Evolutionary conservation across 2,113 vertebrate species (phyloP).

Genomic region (Eudyptes chrysolophus): DNA sequence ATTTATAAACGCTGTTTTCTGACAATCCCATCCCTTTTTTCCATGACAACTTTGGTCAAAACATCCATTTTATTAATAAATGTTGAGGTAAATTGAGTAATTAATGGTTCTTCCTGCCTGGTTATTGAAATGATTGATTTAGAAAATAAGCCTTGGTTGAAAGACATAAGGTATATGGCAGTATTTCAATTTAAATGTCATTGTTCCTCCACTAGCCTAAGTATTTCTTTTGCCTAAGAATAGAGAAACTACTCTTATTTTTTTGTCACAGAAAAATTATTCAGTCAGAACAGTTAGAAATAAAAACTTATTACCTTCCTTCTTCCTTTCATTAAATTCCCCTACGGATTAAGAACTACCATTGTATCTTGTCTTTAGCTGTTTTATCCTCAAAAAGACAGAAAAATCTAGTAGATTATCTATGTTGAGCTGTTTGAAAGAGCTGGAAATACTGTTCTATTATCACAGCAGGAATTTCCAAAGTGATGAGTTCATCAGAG

Average conservation of each 20-base stretch:
- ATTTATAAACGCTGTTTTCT: neutral
- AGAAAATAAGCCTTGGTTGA: conserved; percentile 39
- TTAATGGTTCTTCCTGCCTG: neutral
- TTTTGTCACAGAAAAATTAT: neutral
- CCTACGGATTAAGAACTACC: neutral
- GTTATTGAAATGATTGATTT: conserved; percentile 34
- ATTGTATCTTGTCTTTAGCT: conserved; percentile 3
- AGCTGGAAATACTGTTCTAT: conserved; percentile 39
- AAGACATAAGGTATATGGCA: neutral
- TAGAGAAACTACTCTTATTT: neutral
- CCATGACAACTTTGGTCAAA: neutral
- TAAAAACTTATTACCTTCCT: neutral
- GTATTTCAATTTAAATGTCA: conserved; percentile 15
- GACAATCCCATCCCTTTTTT: neutral
- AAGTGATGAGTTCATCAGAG: conserved; percentile 37
- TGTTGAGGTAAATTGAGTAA: conserved; percentile 45
- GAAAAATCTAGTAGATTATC: conserved; percentile 41
- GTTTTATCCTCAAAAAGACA: conserved; percentile 30
- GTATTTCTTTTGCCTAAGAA: neutral
- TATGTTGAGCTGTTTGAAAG: neutral
- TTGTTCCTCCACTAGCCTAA: neutral
- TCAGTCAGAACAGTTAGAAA: neutral
- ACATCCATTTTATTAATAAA: conserved; percentile 32
- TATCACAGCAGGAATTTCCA: conserved; percentile 55
- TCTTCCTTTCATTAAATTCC: conserved; percentile 9